Evolutionary conservation across 2,888 invertebrate genomes (phyloP).

Genomic region (Salticus scenicus): DNA sequence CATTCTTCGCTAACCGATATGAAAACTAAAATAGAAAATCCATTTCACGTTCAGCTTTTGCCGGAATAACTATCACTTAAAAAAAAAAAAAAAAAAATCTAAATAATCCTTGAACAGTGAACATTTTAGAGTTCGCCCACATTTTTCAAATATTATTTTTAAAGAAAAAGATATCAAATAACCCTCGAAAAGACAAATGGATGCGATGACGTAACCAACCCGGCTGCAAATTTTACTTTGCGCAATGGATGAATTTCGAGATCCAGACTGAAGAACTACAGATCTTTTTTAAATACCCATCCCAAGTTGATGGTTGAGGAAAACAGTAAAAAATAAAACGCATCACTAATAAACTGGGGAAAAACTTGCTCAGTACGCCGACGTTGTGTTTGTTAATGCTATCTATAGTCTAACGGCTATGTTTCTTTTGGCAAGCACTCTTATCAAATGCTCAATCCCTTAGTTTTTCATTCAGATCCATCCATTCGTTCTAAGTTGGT

Average conservation of each 20-base stretch:
- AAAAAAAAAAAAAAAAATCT: too few relatives aligned
- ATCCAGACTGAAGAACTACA: slow-evolving; percentile 3
- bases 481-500: background rate
- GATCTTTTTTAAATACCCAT: background rate
- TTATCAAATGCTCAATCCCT: slow-evolving; percentile 43
- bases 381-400: slow-evolving; percentile 61
- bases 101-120: too few relatives aligned
- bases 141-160: too few relatives aligned
- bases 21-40: too few relatives aligned
- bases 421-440: slow-evolving; percentile 60
- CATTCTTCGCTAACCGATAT: too few relatives aligned
- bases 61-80: too few relatives aligned
- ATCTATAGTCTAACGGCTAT: slow-evolving; percentile 62
- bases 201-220: background rate
- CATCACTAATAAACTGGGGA: slow-evolving; percentile 53
- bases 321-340: background rate
- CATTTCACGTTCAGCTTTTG: too few relatives aligned
- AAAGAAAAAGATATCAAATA: background rate
- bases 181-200: background rate
- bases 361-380: slow-evolving; percentile 43
- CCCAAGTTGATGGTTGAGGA: background rate
- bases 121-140: too few relatives aligned
- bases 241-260: background rate
- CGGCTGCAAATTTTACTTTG: background rate
- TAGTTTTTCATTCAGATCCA: background rate